These are phyloP conservation scores for Pyrocoelia pectoralis DNA, from an alignment of 2,888 invertebrate species.

Conservation along the genomic window DNA sequence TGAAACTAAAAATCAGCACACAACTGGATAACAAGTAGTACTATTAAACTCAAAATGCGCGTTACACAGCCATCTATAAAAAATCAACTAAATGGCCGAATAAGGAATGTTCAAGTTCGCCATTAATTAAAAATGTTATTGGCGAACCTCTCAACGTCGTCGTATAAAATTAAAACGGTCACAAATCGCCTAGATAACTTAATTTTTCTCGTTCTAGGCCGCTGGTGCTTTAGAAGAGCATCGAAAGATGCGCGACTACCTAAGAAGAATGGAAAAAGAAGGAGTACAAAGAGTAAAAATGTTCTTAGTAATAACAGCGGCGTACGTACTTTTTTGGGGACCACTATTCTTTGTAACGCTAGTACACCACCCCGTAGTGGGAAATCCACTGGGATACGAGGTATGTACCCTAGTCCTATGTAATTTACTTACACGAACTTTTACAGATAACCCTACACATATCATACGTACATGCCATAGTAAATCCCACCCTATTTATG, in stretches of 20 bases:
- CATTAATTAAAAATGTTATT: no score
- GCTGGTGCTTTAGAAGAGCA: constrained; percentile 72
- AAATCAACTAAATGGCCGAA: no score
- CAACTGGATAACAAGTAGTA: no score
- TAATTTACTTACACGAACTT: not conserved
- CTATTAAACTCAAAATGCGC: no score
- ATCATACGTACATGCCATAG: constrained; percentile 86
- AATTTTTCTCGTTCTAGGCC: constrained; percentile 54
- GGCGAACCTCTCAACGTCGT: no score
- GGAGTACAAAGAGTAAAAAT: constrained; percentile 84
- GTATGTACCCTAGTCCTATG: constrained; percentile 55
- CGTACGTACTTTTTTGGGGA: constrained; percentile 90
- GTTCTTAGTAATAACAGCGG: constrained; percentile 84
- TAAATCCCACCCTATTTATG: constrained; percentile 82
- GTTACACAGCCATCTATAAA: no score
- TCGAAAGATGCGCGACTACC: constrained; percentile 77
- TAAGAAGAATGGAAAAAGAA: constrained; percentile 79
- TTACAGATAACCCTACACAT: constrained; percentile 85
- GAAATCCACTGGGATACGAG: constrained; percentile 78
- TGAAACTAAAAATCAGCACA: no score
- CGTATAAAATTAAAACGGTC: no score
- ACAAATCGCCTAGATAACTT: no score
- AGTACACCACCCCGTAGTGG: constrained; percentile 77
- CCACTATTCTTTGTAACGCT: constrained; percentile 88
- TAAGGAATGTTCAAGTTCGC: no score